Evolutionary conservation across 2,113 vertebrate genomes (phyloP).

Genomic region (Pardalotus punctatus): DNA sequence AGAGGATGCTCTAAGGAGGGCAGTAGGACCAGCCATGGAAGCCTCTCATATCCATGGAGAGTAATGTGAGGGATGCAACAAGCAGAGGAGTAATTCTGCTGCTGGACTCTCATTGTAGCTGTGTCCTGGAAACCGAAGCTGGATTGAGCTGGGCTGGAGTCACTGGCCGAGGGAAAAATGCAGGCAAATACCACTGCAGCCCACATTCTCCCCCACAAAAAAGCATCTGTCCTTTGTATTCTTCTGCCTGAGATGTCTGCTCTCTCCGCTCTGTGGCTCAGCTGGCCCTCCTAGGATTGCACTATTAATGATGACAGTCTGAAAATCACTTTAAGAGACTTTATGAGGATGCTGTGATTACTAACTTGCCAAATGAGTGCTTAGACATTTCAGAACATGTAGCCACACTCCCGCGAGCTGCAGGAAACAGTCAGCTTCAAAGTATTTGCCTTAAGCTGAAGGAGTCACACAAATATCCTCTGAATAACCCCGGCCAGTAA

Average conservation of each 20-base stretch:
- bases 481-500: neutral
- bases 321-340: slow-evolving; percentile 56
- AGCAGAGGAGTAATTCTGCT: neutral
- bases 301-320: slow-evolving; percentile 45
- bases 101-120: neutral
- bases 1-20: neutral
- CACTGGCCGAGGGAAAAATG: slow-evolving; percentile 45
- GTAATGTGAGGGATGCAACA: neutral
- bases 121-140: slow-evolving; percentile 19
- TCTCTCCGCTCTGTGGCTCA: slow-evolving; percentile 29
- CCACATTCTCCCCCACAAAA: slow-evolving; percentile 55
- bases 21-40: neutral
- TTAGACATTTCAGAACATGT: slow-evolving; percentile 43
- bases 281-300: slow-evolving; percentile 31
- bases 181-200: slow-evolving; percentile 51
- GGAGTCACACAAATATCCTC: slow-evolving; percentile 19
- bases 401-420: slow-evolving; percentile 33
- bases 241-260: slow-evolving; percentile 16
- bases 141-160: slow-evolving; percentile 49
- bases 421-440: slow-evolving; percentile 48
- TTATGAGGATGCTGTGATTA: slow-evolving; percentile 13
- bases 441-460: slow-evolving; percentile 56
- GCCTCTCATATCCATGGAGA: neutral
- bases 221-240: slow-evolving; percentile 46
- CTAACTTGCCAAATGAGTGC: slow-evolving; percentile 31